Base-by-base conservation (phyloP, 2,113 vertebrate genomes). In the Chaetodon trifascialis region DNA sequence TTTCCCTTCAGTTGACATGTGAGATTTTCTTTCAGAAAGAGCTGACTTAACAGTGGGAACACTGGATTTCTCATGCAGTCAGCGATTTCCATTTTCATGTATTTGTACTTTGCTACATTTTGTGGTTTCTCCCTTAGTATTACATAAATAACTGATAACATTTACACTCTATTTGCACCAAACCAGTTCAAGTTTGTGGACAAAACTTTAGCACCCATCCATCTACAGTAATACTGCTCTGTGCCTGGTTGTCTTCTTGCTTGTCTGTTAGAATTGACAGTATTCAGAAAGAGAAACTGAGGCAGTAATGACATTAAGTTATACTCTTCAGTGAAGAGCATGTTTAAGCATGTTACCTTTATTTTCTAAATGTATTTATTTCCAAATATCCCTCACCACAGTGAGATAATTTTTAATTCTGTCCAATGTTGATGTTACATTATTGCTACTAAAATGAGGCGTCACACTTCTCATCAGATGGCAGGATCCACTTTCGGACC, bases 401-500 rank as follows among this genome's bases (percentile, higher is more conserved):
- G 21, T 40, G 34, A 23, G 0, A 2, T 11, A 25, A 8, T 9
- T 74, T 47, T 7, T 3, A 14, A 14, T 15, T 56, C 55, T 82
- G 66, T 64, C 40, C 15, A 23, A 7, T 73, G 25, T 62, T 63
- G 54, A 60, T 56, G 40, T 71, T 42, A 42, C 63, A 65, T 4
- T 25, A 44, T 67, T 66, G 21, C 60, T 59, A 79, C 46, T 68
- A 68, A 74, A 81, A 71, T 8, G 19, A 87, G 46, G 30, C 49
- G 63, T 77, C 66, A 11, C 23, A 21, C 7, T n/a, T 47, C 25
- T 73, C 14, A 74, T 86, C 60, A 73, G 54, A 87, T 56, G 72
- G 66, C 73, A 84, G 82, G 86, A 89, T 85, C 83, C 51, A 60
- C 75, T 90, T 85, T 91, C 12, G 60, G 83, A 73, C 74, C 69